Conservation (phyloP, 2,888 invertebrate species). For the Strigamia maritima region DNA sequence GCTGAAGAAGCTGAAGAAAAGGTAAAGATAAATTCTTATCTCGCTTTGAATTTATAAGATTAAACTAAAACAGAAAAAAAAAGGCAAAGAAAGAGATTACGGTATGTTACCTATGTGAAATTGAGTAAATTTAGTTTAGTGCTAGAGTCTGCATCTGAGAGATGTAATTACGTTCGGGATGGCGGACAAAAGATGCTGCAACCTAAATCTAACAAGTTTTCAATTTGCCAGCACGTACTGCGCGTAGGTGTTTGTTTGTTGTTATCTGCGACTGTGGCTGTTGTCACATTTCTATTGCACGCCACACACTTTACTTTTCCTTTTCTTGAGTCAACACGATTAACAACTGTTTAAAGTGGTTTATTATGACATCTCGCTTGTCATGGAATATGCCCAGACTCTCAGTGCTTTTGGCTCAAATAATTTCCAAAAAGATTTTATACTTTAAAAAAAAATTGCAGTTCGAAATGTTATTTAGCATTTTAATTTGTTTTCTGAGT, state of each 20-base stretch:
- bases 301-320: constrained; percentile 1
- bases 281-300: constrained; percentile 22
- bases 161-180: constrained; percentile 5
- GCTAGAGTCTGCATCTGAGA: constrained; percentile 10
- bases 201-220: not conserved
- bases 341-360: constrained; percentile 11
- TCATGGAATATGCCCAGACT: not conserved
- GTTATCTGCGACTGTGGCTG: constrained; percentile 8
- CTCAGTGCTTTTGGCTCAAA: too few species aligned
- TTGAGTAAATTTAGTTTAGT: constrained; percentile 9
- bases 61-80: not conserved
- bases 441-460: too few species aligned
- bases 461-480: too few species aligned
- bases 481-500: constrained; percentile 8
- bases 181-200: not conserved
- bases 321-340: not conserved
- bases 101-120: constrained; percentile 2
- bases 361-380: not conserved
- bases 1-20: constrained; percentile 93
- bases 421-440: too few species aligned
- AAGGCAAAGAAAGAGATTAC: not conserved
- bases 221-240: constrained; percentile 8
- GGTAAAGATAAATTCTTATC: constrained; percentile 59
- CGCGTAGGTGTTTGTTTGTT: not conserved
- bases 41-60: not conserved